phyloP scores from a whole-genome alignment of 2,797 vertebrate species.

The Erpetoichthys calabaricus region DNA sequence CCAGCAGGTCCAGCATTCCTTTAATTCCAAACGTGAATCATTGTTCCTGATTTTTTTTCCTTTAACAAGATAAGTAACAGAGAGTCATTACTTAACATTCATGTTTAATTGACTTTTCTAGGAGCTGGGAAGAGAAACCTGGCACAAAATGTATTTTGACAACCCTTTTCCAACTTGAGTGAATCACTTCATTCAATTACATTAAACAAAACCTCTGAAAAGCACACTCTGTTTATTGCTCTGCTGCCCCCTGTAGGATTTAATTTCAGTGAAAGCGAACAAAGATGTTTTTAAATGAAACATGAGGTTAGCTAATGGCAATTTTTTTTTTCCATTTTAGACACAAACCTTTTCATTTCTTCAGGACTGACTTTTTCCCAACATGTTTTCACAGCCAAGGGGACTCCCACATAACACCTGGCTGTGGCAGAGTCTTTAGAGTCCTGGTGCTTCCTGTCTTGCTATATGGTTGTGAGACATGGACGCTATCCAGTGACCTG shows the following conservation, averaged over 20 bases:
- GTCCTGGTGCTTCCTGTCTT: too few species aligned
- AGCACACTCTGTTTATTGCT: constrained; percentile 32
- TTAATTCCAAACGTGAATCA: not conserved
- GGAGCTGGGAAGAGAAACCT: constrained; percentile 18
- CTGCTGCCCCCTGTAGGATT: constrained; percentile 54
- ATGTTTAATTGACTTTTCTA: constrained; percentile 35
- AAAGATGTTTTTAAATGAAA: too few species aligned
- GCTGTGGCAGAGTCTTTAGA: too few species aligned
- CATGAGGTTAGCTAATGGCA: too few species aligned
- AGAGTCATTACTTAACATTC: constrained; percentile 30
- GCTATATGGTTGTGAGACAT: too few species aligned
- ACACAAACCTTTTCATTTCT: too few species aligned
- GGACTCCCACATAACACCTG: too few species aligned
- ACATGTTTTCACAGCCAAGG: too few species aligned
- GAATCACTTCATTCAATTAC: constrained; percentile 6
- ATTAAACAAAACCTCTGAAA: constrained; percentile 7
- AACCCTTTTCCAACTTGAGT: not conserved
- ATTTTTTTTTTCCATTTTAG: too few species aligned
- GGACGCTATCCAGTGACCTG: too few species aligned
- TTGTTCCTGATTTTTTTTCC: constrained; percentile 22
- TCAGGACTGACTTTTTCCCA: too few species aligned
- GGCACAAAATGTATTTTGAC: constrained; percentile 16
- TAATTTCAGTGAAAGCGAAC: constrained; percentile 13
- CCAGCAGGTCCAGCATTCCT: constrained; percentile 15
- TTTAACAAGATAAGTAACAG: constrained; percentile 30